A percentile compares a stretch with the other conserved stretches of the same genome.
Conservation (phyloP, 2,888 invertebrate genomes). For the Dicyrtoma fusca region DNA sequence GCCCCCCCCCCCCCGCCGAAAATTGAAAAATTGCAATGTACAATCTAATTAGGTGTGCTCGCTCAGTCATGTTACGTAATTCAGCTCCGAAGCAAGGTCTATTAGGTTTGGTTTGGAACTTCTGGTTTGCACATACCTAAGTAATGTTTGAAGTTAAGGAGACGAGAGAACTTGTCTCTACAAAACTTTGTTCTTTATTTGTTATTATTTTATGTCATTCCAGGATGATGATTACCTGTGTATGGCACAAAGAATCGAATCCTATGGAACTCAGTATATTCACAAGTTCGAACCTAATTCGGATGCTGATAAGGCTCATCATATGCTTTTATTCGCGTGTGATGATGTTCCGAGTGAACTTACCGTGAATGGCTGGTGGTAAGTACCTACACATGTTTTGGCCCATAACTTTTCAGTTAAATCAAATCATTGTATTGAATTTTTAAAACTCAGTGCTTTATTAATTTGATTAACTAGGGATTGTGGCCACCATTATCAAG, state of each 20-base stretch:
- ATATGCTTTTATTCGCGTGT: slow-evolving; percentile 66
- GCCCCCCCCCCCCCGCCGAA: too few relatives aligned
- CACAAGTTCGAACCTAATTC: slow-evolving; percentile 62
- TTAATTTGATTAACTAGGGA: slow-evolving; percentile 59
- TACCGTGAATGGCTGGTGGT: slow-evolving; percentile 50
- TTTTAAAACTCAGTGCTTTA: neutral
- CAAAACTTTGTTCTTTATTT: too few relatives aligned
- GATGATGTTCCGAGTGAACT: slow-evolving; percentile 57
- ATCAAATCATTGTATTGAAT: slow-evolving; percentile 3
- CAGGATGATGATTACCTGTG: slow-evolving; percentile 62
- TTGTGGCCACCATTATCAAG: slow-evolving; percentile 61
- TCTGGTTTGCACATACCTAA: too few relatives aligned
- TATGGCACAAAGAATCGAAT: slow-evolving; percentile 59
- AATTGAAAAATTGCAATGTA: too few relatives aligned
- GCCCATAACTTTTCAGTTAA: neutral
- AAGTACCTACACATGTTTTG: slow-evolving; percentile 18
- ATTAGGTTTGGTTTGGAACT: too few relatives aligned
- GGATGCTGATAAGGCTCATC: slow-evolving; percentile 64
- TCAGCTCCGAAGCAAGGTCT: too few relatives aligned
- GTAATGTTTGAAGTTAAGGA: too few relatives aligned
- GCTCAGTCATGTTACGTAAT: too few relatives aligned
- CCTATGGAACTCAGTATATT: slow-evolving; percentile 57
- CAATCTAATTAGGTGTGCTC: too few relatives aligned
- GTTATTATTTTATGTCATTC: neutral
- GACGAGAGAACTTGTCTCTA: too few relatives aligned